A percentile compares a stretch with the other conserved stretches of the same genome.
Evolutionary conservation across 1,140 invertebrate species (phyloP).

Genomic region (Zaprionus nigranus): DNA sequence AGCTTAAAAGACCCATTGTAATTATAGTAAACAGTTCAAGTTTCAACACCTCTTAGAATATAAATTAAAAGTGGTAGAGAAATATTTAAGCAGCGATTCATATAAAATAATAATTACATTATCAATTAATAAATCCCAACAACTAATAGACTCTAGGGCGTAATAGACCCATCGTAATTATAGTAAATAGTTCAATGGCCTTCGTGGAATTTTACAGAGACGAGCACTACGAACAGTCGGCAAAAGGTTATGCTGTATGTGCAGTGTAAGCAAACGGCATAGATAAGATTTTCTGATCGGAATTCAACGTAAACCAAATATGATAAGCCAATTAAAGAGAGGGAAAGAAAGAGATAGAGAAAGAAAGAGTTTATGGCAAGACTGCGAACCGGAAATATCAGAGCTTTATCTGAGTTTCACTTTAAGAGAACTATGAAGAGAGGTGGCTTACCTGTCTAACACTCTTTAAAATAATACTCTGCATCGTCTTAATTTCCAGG

Average conservation of each 20-base stretch:
- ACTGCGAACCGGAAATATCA: background rate
- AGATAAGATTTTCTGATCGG: constrained; percentile 20
- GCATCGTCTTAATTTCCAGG: constrained; percentile 85
- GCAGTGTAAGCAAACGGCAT: background rate
- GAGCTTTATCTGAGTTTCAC: background rate
- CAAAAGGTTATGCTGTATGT: constrained; percentile 3
- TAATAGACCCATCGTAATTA: background rate
- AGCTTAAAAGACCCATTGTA: background rate
- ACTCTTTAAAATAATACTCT: too few species aligned
- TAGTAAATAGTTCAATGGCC: constrained; percentile 3
- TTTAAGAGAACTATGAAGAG: background rate
- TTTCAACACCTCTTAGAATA: too few species aligned
- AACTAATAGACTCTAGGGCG: background rate
- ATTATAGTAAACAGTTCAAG: background rate
- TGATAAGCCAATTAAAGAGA: background rate
- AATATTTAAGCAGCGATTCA: too few species aligned
- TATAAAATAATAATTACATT: background rate
- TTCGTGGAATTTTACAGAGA: constrained; percentile 1
- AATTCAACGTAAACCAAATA: background rate
- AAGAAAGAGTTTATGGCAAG: background rate
- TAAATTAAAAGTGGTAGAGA: too few species aligned
- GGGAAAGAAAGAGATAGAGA: background rate
- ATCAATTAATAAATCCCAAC: background rate
- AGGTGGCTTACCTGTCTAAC: background rate
- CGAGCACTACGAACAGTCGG: background rate